Evolutionary conservation across 2,797 vertebrate species (phyloP).

Genomic region (Sciaenops ocellatus): DNA sequence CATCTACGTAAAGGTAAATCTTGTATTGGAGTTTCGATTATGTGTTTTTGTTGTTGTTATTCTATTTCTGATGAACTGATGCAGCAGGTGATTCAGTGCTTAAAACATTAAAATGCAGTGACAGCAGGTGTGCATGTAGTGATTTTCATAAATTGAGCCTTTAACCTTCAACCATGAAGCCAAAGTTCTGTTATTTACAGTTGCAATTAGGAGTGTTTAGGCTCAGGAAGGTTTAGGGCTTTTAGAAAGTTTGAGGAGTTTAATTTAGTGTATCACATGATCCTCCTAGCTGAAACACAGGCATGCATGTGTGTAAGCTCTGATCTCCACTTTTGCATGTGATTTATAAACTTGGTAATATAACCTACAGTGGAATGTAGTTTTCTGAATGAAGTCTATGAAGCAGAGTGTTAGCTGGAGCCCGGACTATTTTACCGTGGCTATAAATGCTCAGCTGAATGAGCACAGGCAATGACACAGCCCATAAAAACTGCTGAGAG

Average conservation of each 20-base stretch:
- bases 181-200: no score
- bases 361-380: conserved; percentile 52
- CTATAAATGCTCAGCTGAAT: conserved; percentile 59
- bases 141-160: no score
- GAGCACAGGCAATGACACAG: conserved; percentile 54
- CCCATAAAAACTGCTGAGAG: conserved; percentile 55
- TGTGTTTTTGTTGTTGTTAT: no score
- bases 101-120: no score
- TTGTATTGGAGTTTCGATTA: no score
- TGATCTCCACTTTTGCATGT: conserved; percentile 2
- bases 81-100: no score
- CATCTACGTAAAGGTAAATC: no score
- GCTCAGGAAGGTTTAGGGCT: neutral
- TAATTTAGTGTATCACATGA: neutral
- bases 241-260: neutral
- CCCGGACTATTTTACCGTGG: conserved; percentile 33
- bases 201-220: neutral
- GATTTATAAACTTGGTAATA: conserved; percentile 54
- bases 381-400: conserved; percentile 60
- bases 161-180: no score
- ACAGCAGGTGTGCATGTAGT: no score
- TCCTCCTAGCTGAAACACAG: neutral
- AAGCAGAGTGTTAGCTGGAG: conserved; percentile 20
- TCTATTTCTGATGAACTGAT: no score
- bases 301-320: neutral